A percentile compares a stretch with the other conserved stretches of the same genome.
phyloP scores from a whole-genome alignment of 2,888 invertebrate species.

The Uropetala carovei region DNA sequence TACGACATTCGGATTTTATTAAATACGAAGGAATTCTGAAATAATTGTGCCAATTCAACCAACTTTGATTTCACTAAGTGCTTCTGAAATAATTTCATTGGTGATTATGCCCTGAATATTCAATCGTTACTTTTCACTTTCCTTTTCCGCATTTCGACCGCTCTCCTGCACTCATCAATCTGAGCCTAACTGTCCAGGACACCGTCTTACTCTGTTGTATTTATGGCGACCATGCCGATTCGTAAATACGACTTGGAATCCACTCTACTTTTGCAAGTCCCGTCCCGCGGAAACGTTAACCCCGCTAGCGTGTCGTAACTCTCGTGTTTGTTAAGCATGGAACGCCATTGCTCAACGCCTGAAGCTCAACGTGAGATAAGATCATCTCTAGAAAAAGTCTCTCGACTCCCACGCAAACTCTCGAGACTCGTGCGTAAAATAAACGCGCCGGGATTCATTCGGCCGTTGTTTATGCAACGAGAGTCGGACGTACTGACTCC shows the following conservation, averaged over 20 bases:
- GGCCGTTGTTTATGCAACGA: background rate
- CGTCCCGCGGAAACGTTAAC: background rate
- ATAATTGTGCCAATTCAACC: too few species aligned
- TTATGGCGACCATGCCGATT: background rate
- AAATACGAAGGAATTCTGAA: too few species aligned
- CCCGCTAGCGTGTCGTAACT: constrained; percentile 2
- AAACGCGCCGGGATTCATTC: background rate
- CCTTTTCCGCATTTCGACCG: too few species aligned
- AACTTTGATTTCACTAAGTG: too few species aligned
- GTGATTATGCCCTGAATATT: too few species aligned
- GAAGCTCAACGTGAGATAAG: constrained; percentile 10
- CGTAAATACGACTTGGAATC: background rate
- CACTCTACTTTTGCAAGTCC: background rate
- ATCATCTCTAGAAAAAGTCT: background rate
- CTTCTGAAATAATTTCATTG: too few species aligned
- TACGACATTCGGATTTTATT: too few species aligned
- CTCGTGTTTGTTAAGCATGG: background rate
- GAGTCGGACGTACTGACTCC: background rate
- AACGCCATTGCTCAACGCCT: background rate
- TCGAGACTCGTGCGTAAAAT: background rate
- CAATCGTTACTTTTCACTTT: too few species aligned
- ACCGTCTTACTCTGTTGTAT: too few species aligned
- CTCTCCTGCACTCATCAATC: too few species aligned
- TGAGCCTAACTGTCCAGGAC: too few species aligned
- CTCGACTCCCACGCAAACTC: background rate